phyloP scores from a whole-genome alignment of 2,113 vertebrate genomes.

The Cyprinodon brontotheroides region DNA sequence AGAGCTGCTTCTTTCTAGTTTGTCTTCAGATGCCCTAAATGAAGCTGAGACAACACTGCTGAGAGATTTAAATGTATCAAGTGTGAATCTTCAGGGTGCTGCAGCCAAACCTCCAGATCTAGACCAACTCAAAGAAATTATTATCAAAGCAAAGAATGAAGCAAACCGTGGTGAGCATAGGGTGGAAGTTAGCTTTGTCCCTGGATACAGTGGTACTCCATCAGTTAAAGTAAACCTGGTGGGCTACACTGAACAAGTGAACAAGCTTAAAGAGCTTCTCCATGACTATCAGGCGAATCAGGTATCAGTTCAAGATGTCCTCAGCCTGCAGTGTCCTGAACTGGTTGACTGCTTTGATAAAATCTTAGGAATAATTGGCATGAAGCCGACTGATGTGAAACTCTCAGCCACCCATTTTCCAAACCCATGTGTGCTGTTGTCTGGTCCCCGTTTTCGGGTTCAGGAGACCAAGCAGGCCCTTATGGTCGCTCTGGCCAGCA shows the following conservation, averaged over 20 bases:
- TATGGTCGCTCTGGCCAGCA: not conserved
- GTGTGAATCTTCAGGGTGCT: slow-evolving; percentile 37
- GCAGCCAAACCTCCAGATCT: slow-evolving; percentile 27
- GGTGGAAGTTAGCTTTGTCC: slow-evolving; percentile 51
- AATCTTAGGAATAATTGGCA: slow-evolving; percentile 34
- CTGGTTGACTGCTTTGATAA: slow-evolving; percentile 55
- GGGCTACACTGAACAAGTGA: slow-evolving; percentile 59
- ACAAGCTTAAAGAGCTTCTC: slow-evolving; percentile 50
- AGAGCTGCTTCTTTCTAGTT: slow-evolving; percentile 60
- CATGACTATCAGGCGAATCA: slow-evolving; percentile 55
- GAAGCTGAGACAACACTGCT: slow-evolving; percentile 48
- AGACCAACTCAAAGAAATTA: slow-evolving; percentile 30
- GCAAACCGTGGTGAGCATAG: slow-evolving; percentile 31
- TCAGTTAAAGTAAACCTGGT: slow-evolving; percentile 43
- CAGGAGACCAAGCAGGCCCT: slow-evolving; percentile 21
- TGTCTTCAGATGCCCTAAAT: slow-evolving; percentile 54
- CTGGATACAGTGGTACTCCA: not conserved
- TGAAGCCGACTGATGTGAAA: slow-evolving; percentile 38
- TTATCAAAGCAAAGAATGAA: slow-evolving; percentile 27
- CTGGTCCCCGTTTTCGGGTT: slow-evolving; percentile 56
- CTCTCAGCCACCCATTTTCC: slow-evolving; percentile 23
- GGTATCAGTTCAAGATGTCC: slow-evolving; percentile 9
- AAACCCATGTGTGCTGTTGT: slow-evolving; percentile 45
- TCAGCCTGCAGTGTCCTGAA: slow-evolving; percentile 43
- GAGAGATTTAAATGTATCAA: slow-evolving; percentile 46